phyloP scores from a whole-genome alignment of 2,888 invertebrate genomes.

The Thecocarcelia acutangulata region DNA sequence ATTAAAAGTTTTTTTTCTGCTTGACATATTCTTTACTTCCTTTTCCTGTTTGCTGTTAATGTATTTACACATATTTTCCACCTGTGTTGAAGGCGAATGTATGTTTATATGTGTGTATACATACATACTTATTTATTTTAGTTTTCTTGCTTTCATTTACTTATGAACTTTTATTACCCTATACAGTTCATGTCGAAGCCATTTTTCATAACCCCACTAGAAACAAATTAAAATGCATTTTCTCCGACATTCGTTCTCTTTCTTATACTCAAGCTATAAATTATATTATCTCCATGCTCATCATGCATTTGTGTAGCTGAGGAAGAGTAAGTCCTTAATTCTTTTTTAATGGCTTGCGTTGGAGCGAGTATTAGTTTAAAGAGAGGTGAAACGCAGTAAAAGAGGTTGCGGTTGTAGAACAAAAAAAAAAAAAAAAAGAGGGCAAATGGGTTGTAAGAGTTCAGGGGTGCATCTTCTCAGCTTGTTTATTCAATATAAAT shows the following conservation, averaged over 20 bases:
- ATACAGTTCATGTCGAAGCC: not conserved
- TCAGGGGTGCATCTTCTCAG: not conserved
- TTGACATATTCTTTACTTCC: constrained; percentile 42
- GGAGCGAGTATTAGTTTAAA: no score
- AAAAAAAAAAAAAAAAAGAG: no score
- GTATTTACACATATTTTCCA: not conserved
- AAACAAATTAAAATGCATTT: not conserved
- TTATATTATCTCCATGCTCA: constrained; percentile 15
- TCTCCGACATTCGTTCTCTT: not conserved
- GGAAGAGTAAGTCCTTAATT: constrained; percentile 2
- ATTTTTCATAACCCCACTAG: not conserved
- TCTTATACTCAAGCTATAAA: not conserved
- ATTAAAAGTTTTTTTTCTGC: constrained; percentile 6
- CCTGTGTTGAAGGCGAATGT: no score
- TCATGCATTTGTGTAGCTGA: constrained; percentile 7
- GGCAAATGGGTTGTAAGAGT: not conserved
- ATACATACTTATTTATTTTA: not conserved
- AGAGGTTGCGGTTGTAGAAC: not conserved
- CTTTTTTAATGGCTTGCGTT: not conserved
- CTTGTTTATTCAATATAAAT: constrained; percentile 34
- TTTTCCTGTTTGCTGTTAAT: constrained; percentile 17
- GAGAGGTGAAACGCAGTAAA: not conserved
- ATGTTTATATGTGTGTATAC: not conserved
- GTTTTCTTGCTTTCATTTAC: not conserved
- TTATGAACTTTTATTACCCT: not conserved